Evolutionary conservation across 1,140 invertebrate genomes (phyloP), one percentile per base, ranked within the genome.

Genomic region (Drosophila punjabiensis): DNA sequence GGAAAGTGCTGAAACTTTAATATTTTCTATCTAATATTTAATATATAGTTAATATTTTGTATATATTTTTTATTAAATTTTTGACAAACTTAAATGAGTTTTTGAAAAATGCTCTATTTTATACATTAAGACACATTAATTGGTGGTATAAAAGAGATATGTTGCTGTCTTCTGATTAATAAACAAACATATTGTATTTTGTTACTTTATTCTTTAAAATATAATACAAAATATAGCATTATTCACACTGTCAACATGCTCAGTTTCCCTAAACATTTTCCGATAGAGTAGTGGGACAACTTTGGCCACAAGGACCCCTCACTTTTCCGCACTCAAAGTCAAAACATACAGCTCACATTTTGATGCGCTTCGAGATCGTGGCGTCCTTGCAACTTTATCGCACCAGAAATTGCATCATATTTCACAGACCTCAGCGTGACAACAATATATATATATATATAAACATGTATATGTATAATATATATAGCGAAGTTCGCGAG

Each of bases 341-440:
- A 85, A 85, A 76, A 75, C 79, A 78, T 75, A 60, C 77, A 74
- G 76, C 66, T 79, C 65, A 79, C 67, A 79, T 79, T 79, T 74
- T 79, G 76, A 79, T 79, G 76, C 76, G 76, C 76, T 79, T 62
- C 65, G 50, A 79, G 76, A 79, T 78, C 76, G 66, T 24, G 64
- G 75, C 65, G 81, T 84, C 81, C 82, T 82, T 85, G 85, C 81
- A 89, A 90, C 81, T 89, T 89, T 89, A 88, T 88, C 85, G 85
- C 74, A 53, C 74, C 85, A 90, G 82, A 90, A 89, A 89, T 90
- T 90, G 86, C 86, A 89, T 89, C 85, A 89, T 89, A 85, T 89
- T 89, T 89, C 85, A 89, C 76, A 68, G 65, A 70, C 65, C 75
- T 70, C 50, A 85, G 75, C 75, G 70, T 62, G 86, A 89, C 86